Percentiles rank a stretch among this genome's conserved stretches.
Evolutionary conservation across 2,888 invertebrate species (phyloP).

Genomic region (Trachelus stipa): DNA sequence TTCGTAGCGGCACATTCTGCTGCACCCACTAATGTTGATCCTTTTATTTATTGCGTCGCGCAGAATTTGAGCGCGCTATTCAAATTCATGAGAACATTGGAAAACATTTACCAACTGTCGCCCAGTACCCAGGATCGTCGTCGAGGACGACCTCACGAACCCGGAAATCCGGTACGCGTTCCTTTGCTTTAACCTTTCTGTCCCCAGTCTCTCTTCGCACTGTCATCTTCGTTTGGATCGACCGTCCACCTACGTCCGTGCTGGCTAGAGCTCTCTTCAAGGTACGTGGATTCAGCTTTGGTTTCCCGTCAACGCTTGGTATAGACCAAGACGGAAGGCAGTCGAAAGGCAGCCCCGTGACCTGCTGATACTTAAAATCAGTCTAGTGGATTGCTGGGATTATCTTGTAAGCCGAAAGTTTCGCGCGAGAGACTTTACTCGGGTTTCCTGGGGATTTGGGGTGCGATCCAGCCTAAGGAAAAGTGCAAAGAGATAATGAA

Average conservation of each 20-base stretch:
- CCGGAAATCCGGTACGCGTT: not conserved
- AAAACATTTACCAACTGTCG: slow-evolving; percentile 22
- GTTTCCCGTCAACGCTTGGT: not conserved
- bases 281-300: not conserved
- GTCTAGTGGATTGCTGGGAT: not conserved
- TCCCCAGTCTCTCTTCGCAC: not conserved
- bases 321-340: not conserved
- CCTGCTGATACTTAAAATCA: not conserved
- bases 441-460: not conserved
- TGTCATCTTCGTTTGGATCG: not conserved
- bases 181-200: not conserved
- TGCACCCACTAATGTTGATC: slow-evolving; percentile 36
- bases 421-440: too few relatives aligned
- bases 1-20: slow-evolving; percentile 27
- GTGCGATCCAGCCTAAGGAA: not conserved
- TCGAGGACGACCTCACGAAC: not conserved
- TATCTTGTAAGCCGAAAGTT: too few relatives aligned
- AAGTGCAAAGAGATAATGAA: not conserved
- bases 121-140: not conserved
- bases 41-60: slow-evolving; percentile 30
- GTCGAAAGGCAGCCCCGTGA: not conserved
- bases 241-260: not conserved
- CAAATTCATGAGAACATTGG: slow-evolving; percentile 30
- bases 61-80: slow-evolving; percentile 21
- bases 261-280: not conserved